Percentiles rank a stretch among this genome's conserved stretches.
Evolutionary conservation across 2,797 vertebrate genomes (phyloP).

Genomic region (Glossophaga mutica): DNA sequence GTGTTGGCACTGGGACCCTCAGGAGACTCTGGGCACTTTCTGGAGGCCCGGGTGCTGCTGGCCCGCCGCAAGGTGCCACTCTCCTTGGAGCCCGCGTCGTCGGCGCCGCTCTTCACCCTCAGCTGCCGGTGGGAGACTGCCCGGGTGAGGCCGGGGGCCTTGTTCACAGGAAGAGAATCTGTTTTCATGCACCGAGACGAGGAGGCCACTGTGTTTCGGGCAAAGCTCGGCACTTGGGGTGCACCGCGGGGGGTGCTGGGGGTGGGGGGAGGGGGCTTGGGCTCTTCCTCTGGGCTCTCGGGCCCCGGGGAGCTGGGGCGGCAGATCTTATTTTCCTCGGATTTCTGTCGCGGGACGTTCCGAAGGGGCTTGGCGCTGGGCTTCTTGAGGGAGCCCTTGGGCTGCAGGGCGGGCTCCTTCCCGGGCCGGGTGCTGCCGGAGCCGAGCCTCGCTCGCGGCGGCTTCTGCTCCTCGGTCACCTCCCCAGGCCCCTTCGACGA

Average conservation of each 20-base stretch:
- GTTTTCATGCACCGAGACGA: constrained; percentile 88
- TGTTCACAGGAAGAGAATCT: constrained; percentile 84
- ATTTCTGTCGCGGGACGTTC: constrained; percentile 85
- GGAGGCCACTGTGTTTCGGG: constrained; percentile 93
- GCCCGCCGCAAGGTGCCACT: constrained; percentile 84
- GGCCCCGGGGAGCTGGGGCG: constrained; percentile 72
- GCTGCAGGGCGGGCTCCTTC: constrained; percentile 82
- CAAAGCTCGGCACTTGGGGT: constrained; percentile 88
- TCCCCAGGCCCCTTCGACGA: constrained; percentile 86
- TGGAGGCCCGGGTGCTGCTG: constrained; percentile 85
- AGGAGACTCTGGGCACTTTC: constrained; percentile 78
- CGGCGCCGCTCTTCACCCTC: constrained; percentile 61
- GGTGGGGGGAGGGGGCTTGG: constrained; percentile 76
- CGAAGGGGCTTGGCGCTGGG: constrained; percentile 91
- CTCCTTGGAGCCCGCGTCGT: constrained; percentile 77
- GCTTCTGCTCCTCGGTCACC: constrained; percentile 87
- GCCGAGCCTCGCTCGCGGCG: constrained; percentile 80
- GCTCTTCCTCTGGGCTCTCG: constrained; percentile 45
- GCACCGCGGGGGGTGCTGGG: constrained; percentile 78
- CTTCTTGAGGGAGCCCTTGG: constrained; percentile 85
- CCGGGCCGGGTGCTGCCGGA: constrained; percentile 80
- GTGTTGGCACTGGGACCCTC: constrained; percentile 77
- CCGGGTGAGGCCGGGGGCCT: constrained; percentile 81
- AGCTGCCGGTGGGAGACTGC: constrained; percentile 84
- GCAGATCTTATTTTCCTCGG: constrained; percentile 91